Evolutionary conservation across 2,113 vertebrate species (phyloP), one percentile per base, ranked within the genome.

Genomic region (Bambusicola thoracicus): DNA sequence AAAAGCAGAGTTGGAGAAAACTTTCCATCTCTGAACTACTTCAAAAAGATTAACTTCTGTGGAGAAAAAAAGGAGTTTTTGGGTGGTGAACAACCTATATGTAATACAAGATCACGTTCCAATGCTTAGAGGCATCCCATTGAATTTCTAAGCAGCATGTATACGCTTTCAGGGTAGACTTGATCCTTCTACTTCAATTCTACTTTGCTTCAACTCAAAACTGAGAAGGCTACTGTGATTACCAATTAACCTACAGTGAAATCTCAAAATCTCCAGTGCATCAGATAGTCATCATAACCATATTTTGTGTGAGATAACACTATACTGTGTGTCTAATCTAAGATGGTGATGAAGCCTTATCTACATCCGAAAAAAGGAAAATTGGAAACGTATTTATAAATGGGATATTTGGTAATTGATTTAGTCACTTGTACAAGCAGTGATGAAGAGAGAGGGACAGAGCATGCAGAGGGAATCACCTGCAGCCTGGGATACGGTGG

Each of bases 381-480:
- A 63, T 1, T 53, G 41, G 58, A 67, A 92, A 76, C 30, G 3
- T 10, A 18, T 70, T 49, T 73, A 41, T 44, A 67, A 90, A 53
- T 14, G 46, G 40, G 48, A 6, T n/a, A 10, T 55, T 27, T 5
- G 5, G 44, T 46, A 84, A 87, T 51, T 70, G 51, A 78, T 61
- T 55, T 13, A 67, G 89, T 63, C 68, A 81, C 68, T 82, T 69
- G 66, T 44, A 59, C 90, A 95, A 93, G 82, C 62, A 95, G 85
- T 59, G 65, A 58, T 44, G 92, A 83, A 95, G 81, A 91, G 29
- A 91, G 81, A 90, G 93, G 77, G 85, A 93, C 9, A 89, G 92
- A 92, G 80, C 98, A 98, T 98, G 97, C 97, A 96, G 95, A 97
- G 76, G 90, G 56, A 96, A 68, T 99, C 99, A 99, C 99, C 99